phyloP scores from a whole-genome alignment of 2,888 invertebrate genomes.

The Xanthorhoe designata region DNA sequence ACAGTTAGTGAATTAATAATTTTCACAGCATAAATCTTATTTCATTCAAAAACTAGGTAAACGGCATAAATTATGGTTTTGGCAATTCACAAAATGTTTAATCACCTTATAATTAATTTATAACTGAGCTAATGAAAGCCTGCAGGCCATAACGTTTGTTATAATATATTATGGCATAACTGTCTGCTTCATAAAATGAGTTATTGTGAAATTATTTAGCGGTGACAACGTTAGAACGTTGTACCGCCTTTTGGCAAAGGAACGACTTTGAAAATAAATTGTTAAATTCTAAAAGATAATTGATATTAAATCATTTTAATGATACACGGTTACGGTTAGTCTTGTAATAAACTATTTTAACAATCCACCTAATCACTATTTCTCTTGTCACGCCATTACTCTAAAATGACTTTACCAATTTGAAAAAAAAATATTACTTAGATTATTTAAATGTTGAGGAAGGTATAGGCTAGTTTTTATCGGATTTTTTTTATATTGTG shows the following conservation, averaged over 20 bases:
- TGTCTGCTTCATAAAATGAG: conserved; percentile 1
- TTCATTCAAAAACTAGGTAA: background rate
- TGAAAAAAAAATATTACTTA: too few relatives aligned
- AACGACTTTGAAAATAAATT: background rate
- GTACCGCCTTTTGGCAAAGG: background rate
- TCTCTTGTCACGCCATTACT: too few relatives aligned
- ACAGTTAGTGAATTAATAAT: too few relatives aligned
- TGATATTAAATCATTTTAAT: background rate
- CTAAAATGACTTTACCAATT: too few relatives aligned
- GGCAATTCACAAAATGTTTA: conserved; percentile 4
- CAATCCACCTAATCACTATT: too few relatives aligned
- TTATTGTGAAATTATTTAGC: background rate
- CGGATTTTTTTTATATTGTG: too few relatives aligned
- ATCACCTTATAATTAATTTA: conserved; percentile 19
- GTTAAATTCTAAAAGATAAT: background rate
- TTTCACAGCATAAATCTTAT: background rate
- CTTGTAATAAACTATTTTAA: too few relatives aligned
- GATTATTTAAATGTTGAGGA: too few relatives aligned
- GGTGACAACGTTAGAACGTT: background rate
- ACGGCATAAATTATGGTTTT: background rate
- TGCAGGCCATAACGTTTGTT: conserved; percentile 18
- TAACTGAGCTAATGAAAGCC: conserved; percentile 1
- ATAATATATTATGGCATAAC: background rate
- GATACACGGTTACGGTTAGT: too few relatives aligned
- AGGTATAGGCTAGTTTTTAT: too few relatives aligned